These are phyloP conservation scores for Notolepis coatsorum DNA, from an alignment of 2,797 vertebrate species.

Conservation along the genomic window DNA sequence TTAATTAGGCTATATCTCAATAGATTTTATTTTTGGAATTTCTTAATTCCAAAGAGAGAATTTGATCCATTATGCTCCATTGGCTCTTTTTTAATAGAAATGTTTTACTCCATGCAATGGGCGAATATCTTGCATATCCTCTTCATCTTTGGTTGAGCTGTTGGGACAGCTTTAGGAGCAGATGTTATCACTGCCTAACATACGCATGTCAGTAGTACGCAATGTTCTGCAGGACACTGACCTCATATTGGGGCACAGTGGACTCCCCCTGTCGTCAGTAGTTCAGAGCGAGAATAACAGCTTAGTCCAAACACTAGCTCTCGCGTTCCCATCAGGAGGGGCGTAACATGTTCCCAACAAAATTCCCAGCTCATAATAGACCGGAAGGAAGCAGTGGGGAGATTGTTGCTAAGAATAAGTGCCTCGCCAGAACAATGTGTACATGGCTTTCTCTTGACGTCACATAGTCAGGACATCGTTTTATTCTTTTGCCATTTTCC, in stretches of 20 bases:
- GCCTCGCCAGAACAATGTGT: neutral
- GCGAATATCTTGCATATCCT: too few species aligned
- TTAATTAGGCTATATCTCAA: too few species aligned
- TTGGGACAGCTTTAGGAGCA: too few species aligned
- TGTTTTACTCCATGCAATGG: too few species aligned
- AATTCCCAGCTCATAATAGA: constrained; percentile 26
- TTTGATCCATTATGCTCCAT: neutral
- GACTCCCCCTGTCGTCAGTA: constrained; percentile 50
- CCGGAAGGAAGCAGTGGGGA: constrained; percentile 58
- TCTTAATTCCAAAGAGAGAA: too few species aligned
- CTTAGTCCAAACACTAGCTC: constrained; percentile 28
- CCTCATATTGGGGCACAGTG: constrained; percentile 26
- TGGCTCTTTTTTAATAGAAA: too few species aligned
- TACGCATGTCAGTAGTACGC: too few species aligned
- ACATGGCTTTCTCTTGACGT: constrained; percentile 2
- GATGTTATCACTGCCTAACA: too few species aligned
- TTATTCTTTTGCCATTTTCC: neutral
- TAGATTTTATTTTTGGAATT: too few species aligned
- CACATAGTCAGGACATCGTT: neutral
- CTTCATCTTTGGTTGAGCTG: too few species aligned
- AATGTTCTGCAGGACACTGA: constrained; percentile 35
- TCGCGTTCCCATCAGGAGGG: constrained; percentile 20
- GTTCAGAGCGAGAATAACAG: constrained; percentile 8
- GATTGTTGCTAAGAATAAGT: constrained; percentile 53
- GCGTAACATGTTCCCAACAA: constrained; percentile 42